phyloP scores from a whole-genome alignment of 2,888 invertebrate genomes.

The Hemaris fuciformis region DNA sequence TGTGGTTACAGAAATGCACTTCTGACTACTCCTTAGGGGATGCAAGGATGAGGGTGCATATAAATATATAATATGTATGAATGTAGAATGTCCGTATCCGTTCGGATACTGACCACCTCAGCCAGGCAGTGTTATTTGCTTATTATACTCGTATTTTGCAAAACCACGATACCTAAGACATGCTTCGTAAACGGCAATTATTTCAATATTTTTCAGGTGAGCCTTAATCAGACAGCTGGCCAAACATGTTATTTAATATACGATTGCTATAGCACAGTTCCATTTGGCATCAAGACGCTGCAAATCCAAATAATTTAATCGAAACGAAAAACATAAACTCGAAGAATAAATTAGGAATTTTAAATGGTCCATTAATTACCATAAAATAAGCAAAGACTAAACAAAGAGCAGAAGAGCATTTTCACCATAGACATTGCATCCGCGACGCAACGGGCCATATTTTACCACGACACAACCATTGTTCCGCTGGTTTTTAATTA shows the following conservation, averaged over 20 bases:
- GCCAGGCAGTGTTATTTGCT: no score
- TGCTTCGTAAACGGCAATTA: no score
- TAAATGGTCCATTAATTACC: not conserved
- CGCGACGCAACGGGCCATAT: slow-evolving; percentile 27
- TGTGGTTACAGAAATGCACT: no score
- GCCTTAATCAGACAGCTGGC: no score
- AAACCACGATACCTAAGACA: no score
- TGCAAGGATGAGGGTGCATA: no score
- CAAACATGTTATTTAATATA: not conserved
- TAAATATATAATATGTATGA: no score
- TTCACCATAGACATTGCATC: slow-evolving; percentile 29
- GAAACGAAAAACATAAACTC: not conserved
- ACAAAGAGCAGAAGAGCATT: slow-evolving; percentile 6
- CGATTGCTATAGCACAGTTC: not conserved
- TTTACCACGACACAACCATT: slow-evolving; percentile 44
- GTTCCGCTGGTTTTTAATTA: slow-evolving; percentile 54
- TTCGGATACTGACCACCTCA: no score
- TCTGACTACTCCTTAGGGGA: no score
- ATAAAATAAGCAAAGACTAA: slow-evolving; percentile 1
- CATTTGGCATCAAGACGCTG: not conserved
- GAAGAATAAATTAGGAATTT: not conserved
- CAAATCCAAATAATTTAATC: not conserved
- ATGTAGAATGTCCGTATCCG: no score
- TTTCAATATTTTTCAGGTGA: no score
- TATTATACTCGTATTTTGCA: no score